Evolutionary conservation across 2,797 vertebrate genomes (phyloP).

Genomic region (Sebastes umbrosus): DNA sequence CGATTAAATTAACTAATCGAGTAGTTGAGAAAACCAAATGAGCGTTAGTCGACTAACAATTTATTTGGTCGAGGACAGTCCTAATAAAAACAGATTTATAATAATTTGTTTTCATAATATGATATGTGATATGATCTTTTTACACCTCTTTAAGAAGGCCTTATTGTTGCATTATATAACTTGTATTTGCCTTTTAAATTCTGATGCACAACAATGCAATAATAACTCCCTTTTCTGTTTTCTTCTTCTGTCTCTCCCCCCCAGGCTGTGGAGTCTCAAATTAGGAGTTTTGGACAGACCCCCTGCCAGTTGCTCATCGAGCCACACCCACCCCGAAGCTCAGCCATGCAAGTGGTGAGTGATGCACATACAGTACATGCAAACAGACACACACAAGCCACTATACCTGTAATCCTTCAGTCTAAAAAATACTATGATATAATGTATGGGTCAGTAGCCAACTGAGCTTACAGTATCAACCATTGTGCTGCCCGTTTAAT

Average conservation of each 20-base stretch:
- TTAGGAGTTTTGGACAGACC: conserved; percentile 98
- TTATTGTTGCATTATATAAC: not conserved
- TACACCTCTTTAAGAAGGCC: not conserved
- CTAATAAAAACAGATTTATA: no score
- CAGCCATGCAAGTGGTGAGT: conserved; percentile 99
- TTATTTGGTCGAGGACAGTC: no score
- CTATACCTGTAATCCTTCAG: not conserved
- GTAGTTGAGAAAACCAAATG: no score
- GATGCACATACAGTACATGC: not conserved
- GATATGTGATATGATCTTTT: not conserved
- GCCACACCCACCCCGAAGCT: conserved; percentile 95
- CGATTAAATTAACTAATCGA: no score
- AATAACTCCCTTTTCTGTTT: not conserved
- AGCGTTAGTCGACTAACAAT: no score
- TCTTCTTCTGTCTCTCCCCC: not conserved
- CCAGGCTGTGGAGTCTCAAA: conserved; percentile 97
- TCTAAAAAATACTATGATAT: not conserved
- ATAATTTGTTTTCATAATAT: not conserved
- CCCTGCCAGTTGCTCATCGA: conserved; percentile 97
- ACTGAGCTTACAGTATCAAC: not conserved
- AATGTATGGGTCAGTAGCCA: conserved; percentile 4
- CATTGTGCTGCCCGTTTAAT: not conserved
- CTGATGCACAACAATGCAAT: not conserved
- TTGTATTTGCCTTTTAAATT: not conserved
- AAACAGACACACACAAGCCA: conserved; percentile 16